These are phyloP conservation scores for Harpalus rufipes DNA, from an alignment of 2,888 invertebrate species.

Conservation along the genomic window DNA sequence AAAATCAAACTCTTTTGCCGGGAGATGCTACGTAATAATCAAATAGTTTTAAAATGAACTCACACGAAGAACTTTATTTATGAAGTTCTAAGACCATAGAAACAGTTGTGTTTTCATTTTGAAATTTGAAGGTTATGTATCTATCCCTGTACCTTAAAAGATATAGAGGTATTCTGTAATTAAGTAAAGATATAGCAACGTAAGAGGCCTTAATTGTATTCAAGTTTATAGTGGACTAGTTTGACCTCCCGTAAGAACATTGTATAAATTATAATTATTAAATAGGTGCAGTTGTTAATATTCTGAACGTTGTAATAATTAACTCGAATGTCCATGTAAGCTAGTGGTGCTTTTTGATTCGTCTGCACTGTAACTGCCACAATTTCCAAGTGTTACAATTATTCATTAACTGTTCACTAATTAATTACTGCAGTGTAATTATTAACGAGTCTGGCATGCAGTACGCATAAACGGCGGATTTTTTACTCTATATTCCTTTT, in stretches of 20 bases:
- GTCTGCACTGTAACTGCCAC: slow-evolving; percentile 66
- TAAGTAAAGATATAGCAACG: slow-evolving; percentile 65
- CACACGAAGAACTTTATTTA: not conserved
- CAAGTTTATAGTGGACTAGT: slow-evolving; percentile 62
- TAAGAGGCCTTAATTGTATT: slow-evolving; percentile 67
- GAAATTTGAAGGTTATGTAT: not conserved
- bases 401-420: slow-evolving; percentile 42
- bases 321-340: slow-evolving; percentile 66
- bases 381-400: slow-evolving; percentile 58
- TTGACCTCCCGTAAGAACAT: slow-evolving; percentile 63
- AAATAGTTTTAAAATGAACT: not conserved
- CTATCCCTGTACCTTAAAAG: slow-evolving; percentile 2
- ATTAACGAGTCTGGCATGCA: slow-evolving; percentile 17
- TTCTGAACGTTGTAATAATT: slow-evolving; percentile 65
- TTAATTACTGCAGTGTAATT: slow-evolving; percentile 32
- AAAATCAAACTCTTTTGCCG: slow-evolving; percentile 51
- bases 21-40: not conserved
- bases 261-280: slow-evolving; percentile 56
- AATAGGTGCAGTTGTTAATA: slow-evolving; percentile 64
- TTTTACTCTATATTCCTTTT: slow-evolving; percentile 35
- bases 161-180: slow-evolving; percentile 63
- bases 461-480: slow-evolving; percentile 29
- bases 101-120: not conserved
- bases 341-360: slow-evolving; percentile 65
- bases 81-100: not conserved